A percentile compares a stretch with the other conserved stretches of the same genome.
Conservation (phyloP, 53 echinoderm and acorn worm species). For the Zoroaster sp. region DNA sequence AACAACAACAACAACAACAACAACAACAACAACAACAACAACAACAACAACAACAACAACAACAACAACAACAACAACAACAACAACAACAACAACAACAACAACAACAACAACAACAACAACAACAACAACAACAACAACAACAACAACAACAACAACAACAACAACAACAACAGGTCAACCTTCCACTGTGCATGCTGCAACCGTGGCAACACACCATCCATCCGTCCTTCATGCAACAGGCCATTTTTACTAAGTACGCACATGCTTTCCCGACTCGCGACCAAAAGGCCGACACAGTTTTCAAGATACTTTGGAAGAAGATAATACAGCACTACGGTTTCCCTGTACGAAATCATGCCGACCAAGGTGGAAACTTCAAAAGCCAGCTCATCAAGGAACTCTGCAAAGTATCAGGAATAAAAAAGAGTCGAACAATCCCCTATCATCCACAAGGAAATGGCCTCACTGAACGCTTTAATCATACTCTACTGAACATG, state of each 20-base stretch:
- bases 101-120: too few species aligned
- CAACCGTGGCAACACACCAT: too few species aligned
- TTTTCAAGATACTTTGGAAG: constrained; percentile 7
- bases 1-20: too few species aligned
- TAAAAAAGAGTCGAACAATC: constrained; percentile 28
- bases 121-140: too few species aligned
- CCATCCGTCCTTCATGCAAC: too few species aligned
- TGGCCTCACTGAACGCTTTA: constrained; percentile 42
- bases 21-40: too few species aligned
- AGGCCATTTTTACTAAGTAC: constrained; percentile 1
- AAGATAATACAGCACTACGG: constrained; percentile 38
- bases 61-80: too few species aligned
- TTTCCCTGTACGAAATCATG: constrained; percentile 22
- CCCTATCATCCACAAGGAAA: constrained; percentile 58
- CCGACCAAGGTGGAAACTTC: constrained; percentile 54
- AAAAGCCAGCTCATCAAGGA: constrained; percentile 2
- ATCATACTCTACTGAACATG: constrained; percentile 50
- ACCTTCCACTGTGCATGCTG: too few species aligned
- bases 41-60: too few species aligned
- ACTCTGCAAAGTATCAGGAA: constrained; percentile 16
- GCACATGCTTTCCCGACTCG: constrained; percentile 36
- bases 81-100: too few species aligned
- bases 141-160: too few species aligned
- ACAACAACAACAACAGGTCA: too few species aligned
- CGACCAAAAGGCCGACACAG: constrained; percentile 46